Evolutionary conservation across 2,888 invertebrate species (phyloP).

Genomic region (Eledona agricola): DNA sequence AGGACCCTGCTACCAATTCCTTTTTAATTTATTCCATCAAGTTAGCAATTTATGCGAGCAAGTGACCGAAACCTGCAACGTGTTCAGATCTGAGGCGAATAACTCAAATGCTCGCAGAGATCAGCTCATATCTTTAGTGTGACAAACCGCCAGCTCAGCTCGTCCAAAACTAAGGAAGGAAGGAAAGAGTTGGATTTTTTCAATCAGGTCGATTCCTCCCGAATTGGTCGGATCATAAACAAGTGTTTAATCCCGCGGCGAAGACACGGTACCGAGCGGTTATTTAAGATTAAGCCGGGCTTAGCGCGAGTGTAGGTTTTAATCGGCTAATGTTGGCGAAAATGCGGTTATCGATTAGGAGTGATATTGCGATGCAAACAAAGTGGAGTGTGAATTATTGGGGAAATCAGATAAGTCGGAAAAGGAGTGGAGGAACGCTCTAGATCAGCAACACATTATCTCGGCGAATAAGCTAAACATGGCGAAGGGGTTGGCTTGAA

Average conservation of each 20-base stretch:
- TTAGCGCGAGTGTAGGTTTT: constrained; percentile 16
- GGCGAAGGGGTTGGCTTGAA: constrained; percentile 49
- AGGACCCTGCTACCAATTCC: too few species aligned
- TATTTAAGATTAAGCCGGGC: constrained; percentile 11
- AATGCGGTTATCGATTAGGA: constrained; percentile 22
- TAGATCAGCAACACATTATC: constrained; percentile 38
- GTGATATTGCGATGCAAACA: constrained; percentile 36
- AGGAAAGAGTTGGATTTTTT: too few species aligned
- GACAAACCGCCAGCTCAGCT: constrained; percentile 62
- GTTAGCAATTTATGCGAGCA: constrained; percentile 30
- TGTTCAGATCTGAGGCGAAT: constrained; percentile 58
- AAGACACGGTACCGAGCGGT: too few species aligned
- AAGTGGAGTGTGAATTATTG: constrained; percentile 40
- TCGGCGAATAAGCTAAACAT: constrained; percentile 40
- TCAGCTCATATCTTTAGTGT: constrained; percentile 59
- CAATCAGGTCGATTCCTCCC: too few species aligned
- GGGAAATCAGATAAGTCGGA: constrained; percentile 36
- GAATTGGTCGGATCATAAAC: too few species aligned
- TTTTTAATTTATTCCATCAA: too few species aligned
- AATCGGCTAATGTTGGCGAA: constrained; percentile 23
- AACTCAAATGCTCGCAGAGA: constrained; percentile 58
- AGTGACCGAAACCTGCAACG: too few species aligned
- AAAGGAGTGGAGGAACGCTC: constrained; percentile 23
- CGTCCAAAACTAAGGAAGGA: too few species aligned
- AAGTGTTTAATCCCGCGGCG: too few species aligned